Conservation (phyloP, 2,888 invertebrate genomes). For the Leistus spinibarbis region DNA sequence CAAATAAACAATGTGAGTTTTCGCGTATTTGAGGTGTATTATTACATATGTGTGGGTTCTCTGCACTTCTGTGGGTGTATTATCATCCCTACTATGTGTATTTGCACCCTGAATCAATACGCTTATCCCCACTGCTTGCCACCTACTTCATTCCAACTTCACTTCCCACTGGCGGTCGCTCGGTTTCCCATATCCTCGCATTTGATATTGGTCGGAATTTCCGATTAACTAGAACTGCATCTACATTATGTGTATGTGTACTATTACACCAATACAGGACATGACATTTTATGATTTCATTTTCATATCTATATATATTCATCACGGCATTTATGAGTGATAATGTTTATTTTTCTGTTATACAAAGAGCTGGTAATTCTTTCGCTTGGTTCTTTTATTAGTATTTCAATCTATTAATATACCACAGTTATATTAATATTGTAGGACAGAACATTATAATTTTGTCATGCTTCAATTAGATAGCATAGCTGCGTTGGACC, state of each 20-base stretch:
- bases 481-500: no score
- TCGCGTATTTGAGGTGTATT: no score
- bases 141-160: slow-evolving; percentile 33
- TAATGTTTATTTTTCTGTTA: not conserved
- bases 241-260: not conserved
- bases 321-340: not conserved
- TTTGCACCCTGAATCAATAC: slow-evolving; percentile 34
- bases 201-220: not conserved
- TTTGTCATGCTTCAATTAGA: not conserved
- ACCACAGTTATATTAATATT: not conserved
- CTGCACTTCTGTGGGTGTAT: slow-evolving; percentile 10
- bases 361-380: not conserved
- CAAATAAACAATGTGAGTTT: not conserved
- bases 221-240: not conserved
- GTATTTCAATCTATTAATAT: not conserved
- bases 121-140: slow-evolving; percentile 27
- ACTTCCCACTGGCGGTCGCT: not conserved
- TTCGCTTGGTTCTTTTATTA: not conserved
- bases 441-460: no score
- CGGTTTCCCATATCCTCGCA: slow-evolving; percentile 1
- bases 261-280: not conserved
- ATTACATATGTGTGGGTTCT: no score
- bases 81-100: slow-evolving; percentile 28
- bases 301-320: not conserved
- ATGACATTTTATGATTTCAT: not conserved